Evolutionary conservation across 2,113 vertebrate species (phyloP).

Genomic region (Hippocampus zosterae): DNA sequence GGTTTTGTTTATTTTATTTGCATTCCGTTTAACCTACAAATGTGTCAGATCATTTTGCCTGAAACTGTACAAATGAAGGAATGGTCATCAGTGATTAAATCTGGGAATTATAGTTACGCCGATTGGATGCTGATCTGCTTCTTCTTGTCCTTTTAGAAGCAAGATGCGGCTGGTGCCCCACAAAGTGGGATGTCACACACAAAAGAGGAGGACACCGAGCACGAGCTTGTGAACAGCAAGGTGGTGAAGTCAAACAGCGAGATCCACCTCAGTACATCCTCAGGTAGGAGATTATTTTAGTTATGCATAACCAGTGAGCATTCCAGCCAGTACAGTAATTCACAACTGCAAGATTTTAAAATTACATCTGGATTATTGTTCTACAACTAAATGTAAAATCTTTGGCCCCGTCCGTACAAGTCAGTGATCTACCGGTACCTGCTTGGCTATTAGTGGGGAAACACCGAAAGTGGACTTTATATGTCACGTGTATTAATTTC

Average conservation of each 20-base stretch:
- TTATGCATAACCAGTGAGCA: slow-evolving; percentile 14
- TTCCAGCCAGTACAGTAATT: slow-evolving; percentile 22
- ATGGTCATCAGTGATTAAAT: not conserved
- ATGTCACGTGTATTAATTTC: too few relatives aligned
- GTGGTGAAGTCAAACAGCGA: slow-evolving; percentile 86
- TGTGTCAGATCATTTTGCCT: too few relatives aligned
- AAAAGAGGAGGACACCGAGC: slow-evolving; percentile 64
- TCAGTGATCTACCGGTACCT: not conserved
- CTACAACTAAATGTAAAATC: not conserved
- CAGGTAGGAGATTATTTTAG: slow-evolving; percentile 70
- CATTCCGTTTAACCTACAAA: too few relatives aligned
- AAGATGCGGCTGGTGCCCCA: slow-evolving; percentile 63
- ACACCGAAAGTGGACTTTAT: too few relatives aligned
- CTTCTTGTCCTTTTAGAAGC: slow-evolving; percentile 45
- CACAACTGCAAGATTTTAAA: slow-evolving; percentile 9
- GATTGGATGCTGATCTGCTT: not conserved
- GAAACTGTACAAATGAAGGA: not conserved
- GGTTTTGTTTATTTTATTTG: too few relatives aligned
- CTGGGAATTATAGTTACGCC: not conserved
- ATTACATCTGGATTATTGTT: slow-evolving; percentile 10
- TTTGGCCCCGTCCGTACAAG: not conserved
- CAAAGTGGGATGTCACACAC: slow-evolving; percentile 61
- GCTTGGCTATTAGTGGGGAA: not conserved
- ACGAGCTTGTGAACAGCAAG: slow-evolving; percentile 70
- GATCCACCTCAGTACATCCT: slow-evolving; percentile 77